Evolutionary conservation across 2,113 vertebrate genomes (phyloP).

Genomic region (Limanda limanda): DNA sequence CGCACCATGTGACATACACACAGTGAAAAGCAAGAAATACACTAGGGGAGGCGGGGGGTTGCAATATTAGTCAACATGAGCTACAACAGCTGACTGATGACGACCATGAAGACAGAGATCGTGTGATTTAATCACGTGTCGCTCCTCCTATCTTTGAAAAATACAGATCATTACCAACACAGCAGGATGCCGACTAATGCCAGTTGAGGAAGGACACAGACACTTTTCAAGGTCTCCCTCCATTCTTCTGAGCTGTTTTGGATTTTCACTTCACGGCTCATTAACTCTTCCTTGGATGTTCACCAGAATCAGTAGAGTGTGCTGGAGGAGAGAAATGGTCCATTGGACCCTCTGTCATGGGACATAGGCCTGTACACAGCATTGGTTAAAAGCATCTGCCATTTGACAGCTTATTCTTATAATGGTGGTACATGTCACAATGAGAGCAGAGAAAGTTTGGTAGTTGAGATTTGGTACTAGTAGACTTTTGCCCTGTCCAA

Average conservation of each 20-base stretch:
- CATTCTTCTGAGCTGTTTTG: slow-evolving; percentile 36
- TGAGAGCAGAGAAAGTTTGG: background rate
- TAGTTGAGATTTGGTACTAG: no score
- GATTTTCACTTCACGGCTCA: slow-evolving; percentile 47
- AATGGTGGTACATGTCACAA: slow-evolving; percentile 9
- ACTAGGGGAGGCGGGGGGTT: no score
- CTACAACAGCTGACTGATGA: slow-evolving; percentile 17
- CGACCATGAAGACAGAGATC: slow-evolving; percentile 14
- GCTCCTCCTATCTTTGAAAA: slow-evolving; percentile 56
- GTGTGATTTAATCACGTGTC: slow-evolving; percentile 35
- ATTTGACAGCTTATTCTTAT: slow-evolving; percentile 17
- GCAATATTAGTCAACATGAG: slow-evolving; percentile 11
- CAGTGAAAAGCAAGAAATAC: background rate
- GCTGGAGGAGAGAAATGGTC: slow-evolving; percentile 23
- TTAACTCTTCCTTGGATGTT: slow-evolving; percentile 40
- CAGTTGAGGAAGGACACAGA: slow-evolving; percentile 34
- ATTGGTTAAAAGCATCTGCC: slow-evolving; percentile 11
- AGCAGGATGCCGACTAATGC: slow-evolving; percentile 48
- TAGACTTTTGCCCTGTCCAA: no score
- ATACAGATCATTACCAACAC: slow-evolving; percentile 40
- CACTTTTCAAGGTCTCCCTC: slow-evolving; percentile 33
- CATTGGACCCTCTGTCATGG: slow-evolving; percentile 19
- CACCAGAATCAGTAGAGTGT: slow-evolving; percentile 26
- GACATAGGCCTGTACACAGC: slow-evolving; percentile 4
- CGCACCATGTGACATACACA: slow-evolving; percentile 5